These are phyloP conservation scores for Protobothrops flavoviridis DNA, from an alignment of 2,113 vertebrate genomes.

Conservation along the genomic window DNA sequence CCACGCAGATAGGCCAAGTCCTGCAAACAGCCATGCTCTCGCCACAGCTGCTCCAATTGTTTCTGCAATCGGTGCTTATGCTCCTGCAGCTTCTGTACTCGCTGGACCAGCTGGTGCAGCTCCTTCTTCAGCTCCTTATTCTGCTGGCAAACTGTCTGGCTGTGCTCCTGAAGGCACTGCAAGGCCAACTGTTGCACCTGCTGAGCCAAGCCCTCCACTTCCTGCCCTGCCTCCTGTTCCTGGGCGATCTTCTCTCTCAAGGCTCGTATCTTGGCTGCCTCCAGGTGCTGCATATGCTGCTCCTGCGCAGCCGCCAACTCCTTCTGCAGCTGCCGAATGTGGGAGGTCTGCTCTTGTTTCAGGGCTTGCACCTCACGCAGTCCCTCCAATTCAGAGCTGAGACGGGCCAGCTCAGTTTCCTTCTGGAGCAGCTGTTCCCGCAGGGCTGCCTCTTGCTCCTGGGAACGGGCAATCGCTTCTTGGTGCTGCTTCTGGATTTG, in stretches of 20 bases:
- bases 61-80: conserved; percentile 25
- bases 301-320: conserved; percentile 42
- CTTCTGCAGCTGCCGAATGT: conserved; percentile 57
- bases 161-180: conserved; percentile 17
- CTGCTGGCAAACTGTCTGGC: conserved; percentile 12
- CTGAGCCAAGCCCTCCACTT: conserved; percentile 9
- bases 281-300: conserved; percentile 33
- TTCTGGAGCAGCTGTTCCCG: conserved; percentile 37
- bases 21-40: conserved; percentile 37
- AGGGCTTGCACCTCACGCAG: conserved; percentile 21
- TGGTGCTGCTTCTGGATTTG: conserved; percentile 49
- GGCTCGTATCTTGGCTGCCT: conserved; percentile 41
- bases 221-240: conserved; percentile 45
- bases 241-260: conserved; percentile 46
- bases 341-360: conserved; percentile 58
- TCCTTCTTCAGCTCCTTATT: conserved; percentile 45
- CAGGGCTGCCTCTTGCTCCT: neutral
- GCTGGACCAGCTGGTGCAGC: conserved; percentile 21
- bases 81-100: conserved; percentile 24
- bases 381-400: conserved; percentile 33
- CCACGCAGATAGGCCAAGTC: neutral
- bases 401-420: conserved; percentile 18
- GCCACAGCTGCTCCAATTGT: conserved; percentile 27
- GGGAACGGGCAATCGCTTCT: conserved; percentile 21
- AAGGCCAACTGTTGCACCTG: conserved; percentile 46